Evolutionary conservation across 2,888 invertebrate genomes (phyloP).

Genomic region (Pycnomerus fuliginosus): DNA sequence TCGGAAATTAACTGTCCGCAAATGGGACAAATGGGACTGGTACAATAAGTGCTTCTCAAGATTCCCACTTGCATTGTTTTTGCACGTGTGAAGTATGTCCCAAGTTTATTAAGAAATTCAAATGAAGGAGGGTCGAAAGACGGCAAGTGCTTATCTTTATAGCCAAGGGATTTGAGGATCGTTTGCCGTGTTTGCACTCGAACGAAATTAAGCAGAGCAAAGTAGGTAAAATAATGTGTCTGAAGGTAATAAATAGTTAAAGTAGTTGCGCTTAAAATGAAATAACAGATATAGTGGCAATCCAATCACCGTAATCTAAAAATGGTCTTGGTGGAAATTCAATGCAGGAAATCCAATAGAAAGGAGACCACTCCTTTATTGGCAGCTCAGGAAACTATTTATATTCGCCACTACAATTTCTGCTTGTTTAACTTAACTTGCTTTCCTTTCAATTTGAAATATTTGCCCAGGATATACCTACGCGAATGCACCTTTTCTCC

Average conservation of each 20-base stretch:
- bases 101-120: too few relatives aligned
- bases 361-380: slow-evolving; percentile 32
- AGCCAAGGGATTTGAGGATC: background rate
- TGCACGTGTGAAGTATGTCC: too few relatives aligned
- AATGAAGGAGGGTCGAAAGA: too few relatives aligned
- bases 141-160: too few relatives aligned
- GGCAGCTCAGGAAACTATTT: slow-evolving; percentile 28
- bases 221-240: slow-evolving; percentile 6
- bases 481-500: too few relatives aligned
- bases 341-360: slow-evolving; percentile 28
- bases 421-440: slow-evolving; percentile 22
- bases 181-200: slow-evolving; percentile 1
- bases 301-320: slow-evolving; percentile 37
- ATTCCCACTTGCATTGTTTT: too few relatives aligned
- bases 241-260: slow-evolving; percentile 20
- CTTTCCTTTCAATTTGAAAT: slow-evolving; percentile 16
- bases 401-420: slow-evolving; percentile 28
- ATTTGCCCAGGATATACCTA: slow-evolving; percentile 10
- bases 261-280: slow-evolving; percentile 27
- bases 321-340: slow-evolving; percentile 29
- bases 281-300: slow-evolving; percentile 34
- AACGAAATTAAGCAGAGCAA: slow-evolving; percentile 15
- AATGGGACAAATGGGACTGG: too few relatives aligned
- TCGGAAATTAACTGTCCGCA: too few relatives aligned
- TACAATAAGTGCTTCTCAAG: too few relatives aligned